Percentiles rank a stretch among this genome's conserved stretches.
phyloP scores from a whole-genome alignment of 2,888 invertebrate genomes.

The Platycheirus rosarum region DNA sequence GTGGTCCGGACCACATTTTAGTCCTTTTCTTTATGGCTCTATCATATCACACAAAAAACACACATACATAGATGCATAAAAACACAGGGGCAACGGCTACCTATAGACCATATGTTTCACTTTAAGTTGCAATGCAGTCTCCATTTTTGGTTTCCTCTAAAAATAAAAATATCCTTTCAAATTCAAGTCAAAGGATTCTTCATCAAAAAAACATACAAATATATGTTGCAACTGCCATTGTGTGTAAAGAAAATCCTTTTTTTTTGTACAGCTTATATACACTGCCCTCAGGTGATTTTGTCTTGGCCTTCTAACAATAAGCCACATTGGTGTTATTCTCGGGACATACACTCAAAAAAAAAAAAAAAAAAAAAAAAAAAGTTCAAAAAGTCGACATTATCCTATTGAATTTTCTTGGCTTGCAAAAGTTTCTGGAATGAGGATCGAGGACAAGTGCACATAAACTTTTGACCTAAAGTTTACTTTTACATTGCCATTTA shows the following conservation, averaged over 20 bases:
- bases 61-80: neutral
- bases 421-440: neutral
- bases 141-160: neutral
- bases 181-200: slow-evolving; percentile 23
- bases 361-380: slow-evolving; percentile 1
- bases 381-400: slow-evolving; percentile 34
- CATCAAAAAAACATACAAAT: neutral
- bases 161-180: slow-evolving; percentile 19
- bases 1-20: slow-evolving; percentile 32
- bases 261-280: neutral
- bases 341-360: neutral
- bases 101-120: neutral
- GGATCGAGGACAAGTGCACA: slow-evolving; percentile 5
- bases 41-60: slow-evolving; percentile 24
- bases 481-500: neutral
- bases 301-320: slow-evolving; percentile 40
- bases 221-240: slow-evolving; percentile 31
- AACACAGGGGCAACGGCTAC: slow-evolving; percentile 21
- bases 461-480: slow-evolving; percentile 44
- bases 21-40: neutral
- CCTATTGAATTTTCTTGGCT: slow-evolving; percentile 22
- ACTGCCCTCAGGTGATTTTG: slow-evolving; percentile 10
- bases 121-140: slow-evolving; percentile 21
- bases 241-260: slow-evolving; percentile 27
- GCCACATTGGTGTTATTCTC: slow-evolving; percentile 42